Percentiles rank a stretch among this genome's conserved stretches.
Evolutionary conservation across 2,113 vertebrate species (phyloP).

Genomic region (Tachysurus fulvidraco): DNA sequence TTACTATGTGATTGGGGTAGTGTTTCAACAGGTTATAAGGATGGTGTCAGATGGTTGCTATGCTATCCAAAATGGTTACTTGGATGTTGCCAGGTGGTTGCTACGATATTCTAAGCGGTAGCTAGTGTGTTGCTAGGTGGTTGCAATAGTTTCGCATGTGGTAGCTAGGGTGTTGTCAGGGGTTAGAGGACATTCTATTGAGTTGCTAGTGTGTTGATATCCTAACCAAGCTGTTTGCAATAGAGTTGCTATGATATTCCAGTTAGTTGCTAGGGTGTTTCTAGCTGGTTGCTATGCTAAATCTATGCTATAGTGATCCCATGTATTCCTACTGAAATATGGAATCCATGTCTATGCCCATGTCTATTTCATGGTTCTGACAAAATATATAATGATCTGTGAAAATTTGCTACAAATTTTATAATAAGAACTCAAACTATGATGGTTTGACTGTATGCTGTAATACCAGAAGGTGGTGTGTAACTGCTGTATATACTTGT

Average conservation of each 20-base stretch:
- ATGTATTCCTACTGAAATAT: background rate
- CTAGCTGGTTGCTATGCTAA: background rate
- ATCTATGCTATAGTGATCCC: background rate
- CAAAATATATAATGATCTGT: background rate
- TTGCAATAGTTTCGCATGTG: background rate
- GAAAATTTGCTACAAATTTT: background rate
- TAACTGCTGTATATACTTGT: background rate
- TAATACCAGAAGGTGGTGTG: background rate
- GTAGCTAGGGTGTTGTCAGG: background rate
- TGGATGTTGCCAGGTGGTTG: background rate
- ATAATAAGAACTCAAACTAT: background rate
- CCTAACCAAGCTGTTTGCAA: background rate
- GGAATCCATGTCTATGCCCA: background rate
- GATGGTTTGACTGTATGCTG: background rate
- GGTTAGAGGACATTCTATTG: background rate
- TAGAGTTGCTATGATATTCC: background rate
- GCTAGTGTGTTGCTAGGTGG: background rate
- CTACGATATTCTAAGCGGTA: background rate
- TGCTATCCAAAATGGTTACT: background rate
- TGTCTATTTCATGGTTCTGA: background rate
- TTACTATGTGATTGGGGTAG: background rate
- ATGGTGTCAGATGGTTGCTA: background rate
- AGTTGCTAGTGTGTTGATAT: background rate
- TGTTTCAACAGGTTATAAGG: background rate
- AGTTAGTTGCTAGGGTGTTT: background rate